Evolutionary conservation across 1,140 invertebrate species (phyloP), one percentile per base, ranked within the genome.

Genomic region (Bombus cullumanus): DNA sequence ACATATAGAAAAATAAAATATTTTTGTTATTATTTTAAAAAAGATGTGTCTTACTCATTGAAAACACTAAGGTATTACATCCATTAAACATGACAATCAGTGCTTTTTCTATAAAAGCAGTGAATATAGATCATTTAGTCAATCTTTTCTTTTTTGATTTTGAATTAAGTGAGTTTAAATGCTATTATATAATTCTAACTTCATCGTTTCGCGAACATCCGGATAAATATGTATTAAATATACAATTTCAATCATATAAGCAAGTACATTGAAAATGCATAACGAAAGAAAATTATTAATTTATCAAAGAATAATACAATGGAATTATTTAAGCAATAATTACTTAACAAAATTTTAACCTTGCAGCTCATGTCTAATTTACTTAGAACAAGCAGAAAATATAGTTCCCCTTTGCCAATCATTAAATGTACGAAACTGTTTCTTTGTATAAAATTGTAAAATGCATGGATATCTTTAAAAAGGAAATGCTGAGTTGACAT

Each of bases 191-290:
- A 81, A 57, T 53, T 62, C 41, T 75, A 75, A 86, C 89, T 88
- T 90, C 89, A 90, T 90, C 41, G 81, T 80, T 77, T 83, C 66
- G 86, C 88, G 89, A 90, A 90, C 88, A 72, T 69, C 37, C 57
- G 89, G 76, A 88, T 86, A 90, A 88, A 90, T 90, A 90, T 66
- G 79, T 75, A 81, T 90, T 86, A 88, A 91, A 89, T 91, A 91
- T 91, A 91, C 89, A 91, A 69, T 91, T 89, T 89, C 77, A 91
- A 90, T 91, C 62, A 83, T 87, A 87, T 72, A 90, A 90, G 86
- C 88, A 90, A 90, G 39, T 89, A 87, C 78, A 76, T 85, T 90
- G 85, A 90, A 89, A 90, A 73, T 90, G 89, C 89, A 85, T 85
- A 87, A 85, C 62, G 71, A 83, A 90, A 87, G 66, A 90, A 31